Conservation (phyloP, 2,888 invertebrate genomes). For the Caenorhabditis sp. region DNA sequence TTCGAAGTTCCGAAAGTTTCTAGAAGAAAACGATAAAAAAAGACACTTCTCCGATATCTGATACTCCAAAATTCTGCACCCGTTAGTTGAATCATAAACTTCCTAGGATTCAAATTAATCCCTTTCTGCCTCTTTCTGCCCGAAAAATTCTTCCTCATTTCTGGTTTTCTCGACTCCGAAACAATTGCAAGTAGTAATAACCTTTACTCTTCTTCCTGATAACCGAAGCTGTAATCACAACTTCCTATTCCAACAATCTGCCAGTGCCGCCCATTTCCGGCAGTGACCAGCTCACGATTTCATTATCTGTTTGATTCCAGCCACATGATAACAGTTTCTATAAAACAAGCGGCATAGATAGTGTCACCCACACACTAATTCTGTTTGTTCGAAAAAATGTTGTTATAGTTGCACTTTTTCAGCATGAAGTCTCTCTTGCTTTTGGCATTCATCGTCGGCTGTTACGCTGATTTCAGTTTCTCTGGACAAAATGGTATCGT, state of each 20-base stretch:
- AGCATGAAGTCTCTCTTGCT: slow-evolving; percentile 17
- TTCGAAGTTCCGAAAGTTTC: too few relatives aligned
- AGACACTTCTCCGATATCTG: too few relatives aligned
- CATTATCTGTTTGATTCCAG: slow-evolving; percentile 14
- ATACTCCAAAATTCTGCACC: too few relatives aligned
- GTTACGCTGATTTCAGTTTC: slow-evolving; percentile 24
- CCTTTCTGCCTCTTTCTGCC: too few relatives aligned
- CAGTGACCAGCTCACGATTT: slow-evolving; percentile 11
- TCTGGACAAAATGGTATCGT: slow-evolving; percentile 43
- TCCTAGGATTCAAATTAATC: too few relatives aligned
- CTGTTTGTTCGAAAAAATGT: slow-evolving; percentile 1
- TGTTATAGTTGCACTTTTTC: not conserved
- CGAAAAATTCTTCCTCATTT: not conserved
- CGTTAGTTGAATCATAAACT: too few relatives aligned
- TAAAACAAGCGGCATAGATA: slow-evolving; percentile 6
- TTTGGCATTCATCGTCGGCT: not conserved
- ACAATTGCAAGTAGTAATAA: not conserved
- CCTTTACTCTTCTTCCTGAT: not conserved
- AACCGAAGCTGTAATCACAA: not conserved
- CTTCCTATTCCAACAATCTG: slow-evolving; percentile 7
- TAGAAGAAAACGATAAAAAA: too few relatives aligned
- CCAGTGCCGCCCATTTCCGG: slow-evolving; percentile 19
- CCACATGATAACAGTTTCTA: slow-evolving; percentile 23
- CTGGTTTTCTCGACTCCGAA: not conserved
- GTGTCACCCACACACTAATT: not conserved